Evolutionary conservation across 2,113 vertebrate genomes (phyloP).

Genomic region (Hemiprocne comata): DNA sequence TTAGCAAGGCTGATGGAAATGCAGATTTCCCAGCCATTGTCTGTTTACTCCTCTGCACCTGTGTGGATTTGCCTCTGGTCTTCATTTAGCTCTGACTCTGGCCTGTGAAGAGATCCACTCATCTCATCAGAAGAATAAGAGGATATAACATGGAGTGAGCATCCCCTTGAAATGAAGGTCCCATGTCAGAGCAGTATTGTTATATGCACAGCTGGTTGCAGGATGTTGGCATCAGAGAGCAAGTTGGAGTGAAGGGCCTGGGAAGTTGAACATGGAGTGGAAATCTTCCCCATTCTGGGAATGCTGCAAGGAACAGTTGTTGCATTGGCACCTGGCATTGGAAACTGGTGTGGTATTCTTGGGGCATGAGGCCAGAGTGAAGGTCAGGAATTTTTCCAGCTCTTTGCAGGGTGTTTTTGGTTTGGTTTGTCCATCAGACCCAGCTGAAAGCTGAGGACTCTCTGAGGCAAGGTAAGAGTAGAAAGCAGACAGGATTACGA

Average conservation of each 20-base stretch:
- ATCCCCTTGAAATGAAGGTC: neutral
- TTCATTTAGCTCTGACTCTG: neutral
- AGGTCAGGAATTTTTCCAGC: neutral
- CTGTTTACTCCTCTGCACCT: neutral
- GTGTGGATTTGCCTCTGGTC: neutral
- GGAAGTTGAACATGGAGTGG: neutral
- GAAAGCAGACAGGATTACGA: neutral
- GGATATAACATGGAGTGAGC: neutral
- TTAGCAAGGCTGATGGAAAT: neutral
- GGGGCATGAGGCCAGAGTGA: neutral
- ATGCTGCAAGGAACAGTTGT: neutral
- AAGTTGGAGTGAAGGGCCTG: neutral
- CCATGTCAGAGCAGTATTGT: neutral
- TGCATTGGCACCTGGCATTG: fast-evolving
- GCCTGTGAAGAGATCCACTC: neutral
- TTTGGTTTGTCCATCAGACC: neutral
- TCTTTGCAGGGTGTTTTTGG: neutral
- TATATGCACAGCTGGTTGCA: neutral
- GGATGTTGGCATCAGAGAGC: neutral
- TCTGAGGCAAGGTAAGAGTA: neutral
- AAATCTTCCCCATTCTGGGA: neutral
- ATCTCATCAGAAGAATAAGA: neutral
- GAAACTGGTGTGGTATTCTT: fast-evolving
- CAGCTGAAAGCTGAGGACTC: neutral
- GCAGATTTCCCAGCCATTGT: neutral